A percentile compares a stretch with the other conserved stretches of the same genome.
phyloP scores from a whole-genome alignment of 2,888 invertebrate genomes.

The Papilio gigon region DNA sequence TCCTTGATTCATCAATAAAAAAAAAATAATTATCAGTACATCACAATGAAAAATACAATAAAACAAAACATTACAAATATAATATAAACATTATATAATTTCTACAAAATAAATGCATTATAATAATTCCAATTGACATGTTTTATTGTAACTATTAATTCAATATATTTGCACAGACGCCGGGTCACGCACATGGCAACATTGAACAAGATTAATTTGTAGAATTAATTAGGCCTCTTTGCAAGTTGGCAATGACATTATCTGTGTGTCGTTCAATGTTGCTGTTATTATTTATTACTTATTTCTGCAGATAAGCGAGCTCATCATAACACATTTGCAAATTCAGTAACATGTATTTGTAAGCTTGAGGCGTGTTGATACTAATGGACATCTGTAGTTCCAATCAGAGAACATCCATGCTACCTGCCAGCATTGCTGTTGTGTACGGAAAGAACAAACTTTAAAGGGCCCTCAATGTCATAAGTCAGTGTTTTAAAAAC shows the following conservation, averaged over 20 bases:
- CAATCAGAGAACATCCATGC: no score
- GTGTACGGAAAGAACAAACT: no score
- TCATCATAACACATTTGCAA: no score
- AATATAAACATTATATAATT: constrained; percentile 28
- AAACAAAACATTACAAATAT: constrained; percentile 34
- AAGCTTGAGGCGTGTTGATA: no score
- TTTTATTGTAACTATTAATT: not conserved
- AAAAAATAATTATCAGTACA: not conserved
- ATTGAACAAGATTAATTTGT: not conserved
- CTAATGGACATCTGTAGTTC: no score
- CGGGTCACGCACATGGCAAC: not conserved
- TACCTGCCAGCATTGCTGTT: no score
- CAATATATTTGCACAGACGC: not conserved
- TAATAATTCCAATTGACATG: constrained; percentile 7
- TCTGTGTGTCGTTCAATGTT: not conserved
- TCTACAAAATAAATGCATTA: constrained; percentile 37
- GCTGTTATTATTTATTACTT: not conserved
- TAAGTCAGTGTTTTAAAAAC: no score
- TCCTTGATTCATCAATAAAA: not conserved
- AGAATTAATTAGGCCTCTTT: not conserved
- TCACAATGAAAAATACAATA: constrained; percentile 37
- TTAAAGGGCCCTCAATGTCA: no score
- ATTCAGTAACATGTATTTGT: no score
- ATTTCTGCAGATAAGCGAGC: not conserved
- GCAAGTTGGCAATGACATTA: not conserved